phyloP scores from a whole-genome alignment of 2,888 invertebrate species.

The Rhamphomyia laevipes region DNA sequence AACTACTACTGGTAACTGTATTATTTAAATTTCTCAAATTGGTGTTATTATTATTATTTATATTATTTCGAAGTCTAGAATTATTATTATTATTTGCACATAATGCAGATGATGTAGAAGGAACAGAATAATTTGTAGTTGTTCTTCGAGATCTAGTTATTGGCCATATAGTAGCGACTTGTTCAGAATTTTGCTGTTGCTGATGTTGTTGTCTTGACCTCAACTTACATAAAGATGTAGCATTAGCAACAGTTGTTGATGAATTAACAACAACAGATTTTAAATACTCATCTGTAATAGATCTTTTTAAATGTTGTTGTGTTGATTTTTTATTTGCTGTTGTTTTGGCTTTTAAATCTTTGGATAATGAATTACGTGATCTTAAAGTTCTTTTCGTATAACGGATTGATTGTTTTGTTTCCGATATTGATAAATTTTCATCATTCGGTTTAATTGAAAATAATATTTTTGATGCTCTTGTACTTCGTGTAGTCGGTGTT shows the following conservation, averaged over 20 bases:
- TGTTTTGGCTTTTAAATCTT: slow-evolving; percentile 22
- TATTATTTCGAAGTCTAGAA: slow-evolving; percentile 9
- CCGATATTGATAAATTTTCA: slow-evolving; percentile 9
- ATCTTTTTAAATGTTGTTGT: slow-evolving; percentile 1
- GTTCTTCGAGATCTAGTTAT: slow-evolving; percentile 2
- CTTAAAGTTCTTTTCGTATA: slow-evolving; percentile 30
- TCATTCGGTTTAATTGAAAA: slow-evolving; percentile 9
- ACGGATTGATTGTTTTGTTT: slow-evolving; percentile 24
- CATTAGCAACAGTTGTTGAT: neutral
- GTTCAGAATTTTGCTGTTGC: neutral
- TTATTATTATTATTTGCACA: slow-evolving; percentile 3
- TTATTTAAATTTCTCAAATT: slow-evolving; percentile 4
- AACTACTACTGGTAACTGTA: slow-evolving; percentile 3
- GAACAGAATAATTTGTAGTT: neutral
- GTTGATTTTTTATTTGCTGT: slow-evolving; percentile 6
- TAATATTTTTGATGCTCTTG: neutral
- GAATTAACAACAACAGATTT: neutral
- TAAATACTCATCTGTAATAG: too few relatives aligned
- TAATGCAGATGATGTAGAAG: neutral
- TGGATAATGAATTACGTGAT: slow-evolving; percentile 26
- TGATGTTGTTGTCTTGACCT: neutral
- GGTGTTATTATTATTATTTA: slow-evolving; percentile 6
- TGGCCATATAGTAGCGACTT: neutral
- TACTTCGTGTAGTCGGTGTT: neutral
- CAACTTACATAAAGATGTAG: too few relatives aligned